Percentiles rank a stretch among this genome's conserved stretches.
These are phyloP conservation scores for Lepus townsendii DNA, from an alignment of 2,797 vertebrate genomes.

Conservation along the genomic window DNA sequence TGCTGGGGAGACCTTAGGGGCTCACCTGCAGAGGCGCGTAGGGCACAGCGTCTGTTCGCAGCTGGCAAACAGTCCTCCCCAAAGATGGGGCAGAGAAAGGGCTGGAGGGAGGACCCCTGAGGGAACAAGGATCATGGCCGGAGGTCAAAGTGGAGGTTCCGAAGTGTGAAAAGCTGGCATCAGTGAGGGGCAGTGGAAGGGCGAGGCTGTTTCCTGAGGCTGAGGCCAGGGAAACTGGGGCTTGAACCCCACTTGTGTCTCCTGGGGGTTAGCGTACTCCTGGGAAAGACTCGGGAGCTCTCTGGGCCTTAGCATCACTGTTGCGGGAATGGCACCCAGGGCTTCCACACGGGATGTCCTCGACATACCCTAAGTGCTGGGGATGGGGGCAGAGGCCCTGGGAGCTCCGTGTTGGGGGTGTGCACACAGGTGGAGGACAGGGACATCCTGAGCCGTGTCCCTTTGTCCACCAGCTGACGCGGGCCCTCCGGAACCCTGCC, in stretches of 20 bases:
- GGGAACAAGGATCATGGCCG: background rate
- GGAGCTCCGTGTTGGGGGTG: background rate
- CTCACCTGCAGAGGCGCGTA: background rate
- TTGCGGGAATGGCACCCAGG: background rate
- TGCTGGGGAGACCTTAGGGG: background rate
- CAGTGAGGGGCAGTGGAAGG: background rate
- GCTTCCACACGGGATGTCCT: background rate
- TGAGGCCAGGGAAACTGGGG: background rate
- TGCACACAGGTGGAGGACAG: background rate
- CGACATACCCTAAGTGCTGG: background rate
- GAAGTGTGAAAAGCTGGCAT: background rate
- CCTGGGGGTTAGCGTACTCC: background rate
- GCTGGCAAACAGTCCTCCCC: background rate
- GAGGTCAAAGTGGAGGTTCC: background rate
- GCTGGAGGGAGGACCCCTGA: no score
- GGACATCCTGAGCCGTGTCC: no score
- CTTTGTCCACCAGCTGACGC: background rate
- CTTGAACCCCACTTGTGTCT: background rate
- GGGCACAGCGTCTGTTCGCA: no score
- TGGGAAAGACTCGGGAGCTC: background rate
- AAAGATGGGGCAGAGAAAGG: background rate
- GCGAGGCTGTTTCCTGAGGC: background rate
- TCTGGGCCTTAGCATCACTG: background rate
- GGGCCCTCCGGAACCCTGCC: no score
- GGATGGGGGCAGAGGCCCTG: background rate